phyloP scores from a whole-genome alignment of 2,888 invertebrate species.

The Cataglyphis cursor region DNA sequence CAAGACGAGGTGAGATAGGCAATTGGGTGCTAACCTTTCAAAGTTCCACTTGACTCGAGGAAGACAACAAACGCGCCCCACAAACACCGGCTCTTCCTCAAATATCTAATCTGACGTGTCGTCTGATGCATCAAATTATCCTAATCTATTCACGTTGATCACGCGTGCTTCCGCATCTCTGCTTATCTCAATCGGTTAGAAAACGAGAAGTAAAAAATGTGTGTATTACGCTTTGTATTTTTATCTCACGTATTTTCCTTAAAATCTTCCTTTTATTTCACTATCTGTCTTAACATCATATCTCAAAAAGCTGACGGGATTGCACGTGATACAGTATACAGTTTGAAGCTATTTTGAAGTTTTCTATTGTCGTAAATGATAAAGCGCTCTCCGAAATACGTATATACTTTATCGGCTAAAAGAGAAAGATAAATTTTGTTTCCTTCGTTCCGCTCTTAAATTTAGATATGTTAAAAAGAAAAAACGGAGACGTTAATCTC shows the following conservation, averaged over 20 bases:
- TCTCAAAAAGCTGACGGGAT: neutral
- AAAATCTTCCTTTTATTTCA: conserved; percentile 28
- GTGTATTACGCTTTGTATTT: neutral
- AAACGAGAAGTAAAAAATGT: neutral
- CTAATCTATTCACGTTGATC: neutral
- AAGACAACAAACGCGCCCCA: neutral
- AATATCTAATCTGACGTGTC: neutral
- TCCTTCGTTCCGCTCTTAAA: conserved; percentile 18
- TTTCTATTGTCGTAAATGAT: conserved; percentile 29
- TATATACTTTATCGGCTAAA: conserved; percentile 27
- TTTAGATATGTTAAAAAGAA: conserved; percentile 29
- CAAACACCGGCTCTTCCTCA: neutral
- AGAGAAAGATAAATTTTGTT: conserved; percentile 37
- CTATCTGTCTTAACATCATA: neutral
- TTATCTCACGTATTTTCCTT: neutral
- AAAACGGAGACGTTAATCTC: neutral
- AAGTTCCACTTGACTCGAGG: conserved; percentile 4
- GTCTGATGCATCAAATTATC: neutral
- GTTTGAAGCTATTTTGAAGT: neutral
- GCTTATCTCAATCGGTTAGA: neutral
- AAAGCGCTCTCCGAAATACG: neutral
- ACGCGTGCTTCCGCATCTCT: neutral
- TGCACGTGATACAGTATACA: conserved; percentile 38
- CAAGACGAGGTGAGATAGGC: neutral
- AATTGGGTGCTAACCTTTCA: conserved; percentile 2